Base-by-base conservation (phyloP, 2,888 invertebrate species). In the Oxycera nigricornis region DNA sequence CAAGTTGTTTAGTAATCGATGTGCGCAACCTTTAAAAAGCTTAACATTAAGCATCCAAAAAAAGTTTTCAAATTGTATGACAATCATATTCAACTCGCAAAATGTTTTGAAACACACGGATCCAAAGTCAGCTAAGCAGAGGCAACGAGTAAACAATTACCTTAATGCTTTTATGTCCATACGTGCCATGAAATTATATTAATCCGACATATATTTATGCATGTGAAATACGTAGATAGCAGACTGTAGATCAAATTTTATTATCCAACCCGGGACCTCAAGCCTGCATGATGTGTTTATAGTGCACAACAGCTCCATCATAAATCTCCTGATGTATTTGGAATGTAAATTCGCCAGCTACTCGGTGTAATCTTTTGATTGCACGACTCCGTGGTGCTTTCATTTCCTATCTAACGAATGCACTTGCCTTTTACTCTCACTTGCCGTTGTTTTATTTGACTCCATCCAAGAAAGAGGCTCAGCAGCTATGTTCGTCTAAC, bases 151-250 rank as follows among this genome's bases (percentile, higher is more conserved):
- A n/a, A 46, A 46, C 46, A 46, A 46, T 46, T 46, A 46, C 46
- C 46, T 46, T 46, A 46, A 46, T 7, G 17, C 46, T 17, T 46
- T 46, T 7, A 11, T 17, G 46, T n/a, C 46, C 46, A 46, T 46
- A 61, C 61, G n/a, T 61, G 24, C 61, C 35, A 17, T 17, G 61
- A 61, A 61, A 28, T 35, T 31, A n/a, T 20, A 31, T n/a, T 61
- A 61, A 61, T 61, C 61, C 28, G 61, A 61, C 61, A 61, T 30
- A 28, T 31, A 61, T 61, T 61, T 61, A 61, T 61, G 61, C 35
- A 17, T n/a, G 31, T 6, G 14, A 28, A 31, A 17, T 31, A 7
- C 28, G 31, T 31, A 61, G 11, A n/a, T 28, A 11, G 61, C 20
- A 61, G 20, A 31, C 31, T 61, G 61, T 61, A 61, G 31, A 61